Evolutionary conservation across 2,888 invertebrate species (phyloP).

Genomic region (Dynastes tityus): DNA sequence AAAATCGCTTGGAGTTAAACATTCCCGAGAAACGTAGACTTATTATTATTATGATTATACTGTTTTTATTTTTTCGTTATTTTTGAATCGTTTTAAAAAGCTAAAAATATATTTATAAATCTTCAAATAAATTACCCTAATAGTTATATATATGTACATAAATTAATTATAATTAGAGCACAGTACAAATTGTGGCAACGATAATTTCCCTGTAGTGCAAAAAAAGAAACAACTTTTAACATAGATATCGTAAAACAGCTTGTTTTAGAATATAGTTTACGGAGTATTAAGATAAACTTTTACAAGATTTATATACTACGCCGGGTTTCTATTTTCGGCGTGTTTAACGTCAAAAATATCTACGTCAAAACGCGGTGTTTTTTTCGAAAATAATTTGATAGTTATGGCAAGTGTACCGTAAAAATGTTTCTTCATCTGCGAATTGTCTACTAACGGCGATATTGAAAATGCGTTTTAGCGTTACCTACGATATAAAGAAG

Average conservation of each 20-base stretch:
- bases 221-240: background rate
- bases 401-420: no score
- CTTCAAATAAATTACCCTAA: conserved; percentile 22
- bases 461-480: no score
- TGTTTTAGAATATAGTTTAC: background rate
- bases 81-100: background rate
- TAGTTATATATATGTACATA: background rate
- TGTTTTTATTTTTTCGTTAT: background rate
- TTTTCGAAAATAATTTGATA: no score
- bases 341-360: no score
- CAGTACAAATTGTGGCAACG: conserved; percentile 15
- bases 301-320: no score
- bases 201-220: conserved; percentile 33
- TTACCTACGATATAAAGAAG: no score
- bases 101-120: background rate
- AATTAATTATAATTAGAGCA: conserved; percentile 7
- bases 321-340: background rate
- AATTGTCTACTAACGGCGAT: no score
- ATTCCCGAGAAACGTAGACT: background rate
- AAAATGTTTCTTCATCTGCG: no score
- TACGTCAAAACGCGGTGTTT: no score
- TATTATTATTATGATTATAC: background rate
- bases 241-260: background rate
- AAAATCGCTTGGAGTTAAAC: conserved; percentile 23
- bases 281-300: background rate